These are phyloP conservation scores for Lottia scabra DNA, from an alignment of 2,888 invertebrate species.

Conservation along the genomic window DNA sequence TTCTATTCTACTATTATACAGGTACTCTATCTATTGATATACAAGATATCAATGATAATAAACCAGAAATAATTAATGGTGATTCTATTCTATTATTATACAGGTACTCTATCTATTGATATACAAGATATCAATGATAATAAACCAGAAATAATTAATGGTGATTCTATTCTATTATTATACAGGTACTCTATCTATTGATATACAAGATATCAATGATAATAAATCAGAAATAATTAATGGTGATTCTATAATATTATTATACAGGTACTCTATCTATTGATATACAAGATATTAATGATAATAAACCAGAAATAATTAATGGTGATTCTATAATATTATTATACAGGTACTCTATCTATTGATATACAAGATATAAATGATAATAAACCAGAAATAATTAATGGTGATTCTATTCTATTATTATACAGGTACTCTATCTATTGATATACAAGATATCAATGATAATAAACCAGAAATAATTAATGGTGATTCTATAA, in stretches of 20 bases:
- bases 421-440: constrained; percentile 42
- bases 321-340: neutral
- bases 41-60: neutral
- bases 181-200: neutral
- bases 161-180: constrained; percentile 33
- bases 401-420: neutral
- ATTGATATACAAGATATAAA: neutral
- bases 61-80: neutral
- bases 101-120: constrained; percentile 44
- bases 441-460: constrained; percentile 45
- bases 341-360: neutral
- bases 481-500: constrained; percentile 31
- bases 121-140: constrained; percentile 57
- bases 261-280: neutral
- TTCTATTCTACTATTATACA: neutral
- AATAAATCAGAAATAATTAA: neutral
- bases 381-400: neutral
- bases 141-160: constrained; percentile 43
- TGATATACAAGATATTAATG: neutral
- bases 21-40: neutral
- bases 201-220: neutral
- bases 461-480: constrained; percentile 58
- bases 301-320: neutral
- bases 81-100: neutral
- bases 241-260: too few species aligned